Conservation (phyloP, 1,140 invertebrate genomes). For the Maconellicoccus hirsutus region DNA sequence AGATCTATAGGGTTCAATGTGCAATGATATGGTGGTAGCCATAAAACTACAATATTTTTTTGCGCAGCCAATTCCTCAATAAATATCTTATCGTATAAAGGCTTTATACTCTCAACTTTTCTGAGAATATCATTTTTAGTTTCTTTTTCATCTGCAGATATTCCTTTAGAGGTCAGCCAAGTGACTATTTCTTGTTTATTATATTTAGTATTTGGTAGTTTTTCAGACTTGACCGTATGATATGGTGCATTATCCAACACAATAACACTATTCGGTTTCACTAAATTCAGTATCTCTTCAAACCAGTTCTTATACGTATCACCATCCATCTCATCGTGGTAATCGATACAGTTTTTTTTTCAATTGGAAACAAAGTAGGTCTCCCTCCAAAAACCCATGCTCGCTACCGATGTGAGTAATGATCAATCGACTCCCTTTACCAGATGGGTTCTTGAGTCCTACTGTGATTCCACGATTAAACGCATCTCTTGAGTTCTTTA, state of each 20-base stretch:
- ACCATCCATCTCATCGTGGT: slow-evolving; percentile 16
- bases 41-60: too few species aligned
- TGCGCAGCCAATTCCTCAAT: too few species aligned
- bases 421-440: background rate
- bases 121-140: slow-evolving; percentile 10
- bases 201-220: background rate
- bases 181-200: background rate
- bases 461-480: background rate
- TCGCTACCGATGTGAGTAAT: background rate
- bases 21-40: too few species aligned
- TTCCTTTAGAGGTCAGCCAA: background rate
- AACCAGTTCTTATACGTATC: slow-evolving; percentile 14
- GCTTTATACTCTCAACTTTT: background rate
- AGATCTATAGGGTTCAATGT: too few species aligned
- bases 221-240: slow-evolving; percentile 1
- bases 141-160: background rate
- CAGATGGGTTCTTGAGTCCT: background rate
- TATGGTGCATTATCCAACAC: slow-evolving; percentile 23
- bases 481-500: background rate
- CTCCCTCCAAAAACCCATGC: background rate
- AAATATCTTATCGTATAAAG: background rate
- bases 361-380: background rate
- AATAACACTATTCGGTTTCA: background rate
- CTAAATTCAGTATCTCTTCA: slow-evolving; percentile 9
- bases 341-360: slow-evolving; percentile 21